Evolutionary conservation across 2,888 invertebrate genomes (phyloP), one percentile per base, ranked within the genome.

Genomic region (Ypsolopha scabrella): DNA sequence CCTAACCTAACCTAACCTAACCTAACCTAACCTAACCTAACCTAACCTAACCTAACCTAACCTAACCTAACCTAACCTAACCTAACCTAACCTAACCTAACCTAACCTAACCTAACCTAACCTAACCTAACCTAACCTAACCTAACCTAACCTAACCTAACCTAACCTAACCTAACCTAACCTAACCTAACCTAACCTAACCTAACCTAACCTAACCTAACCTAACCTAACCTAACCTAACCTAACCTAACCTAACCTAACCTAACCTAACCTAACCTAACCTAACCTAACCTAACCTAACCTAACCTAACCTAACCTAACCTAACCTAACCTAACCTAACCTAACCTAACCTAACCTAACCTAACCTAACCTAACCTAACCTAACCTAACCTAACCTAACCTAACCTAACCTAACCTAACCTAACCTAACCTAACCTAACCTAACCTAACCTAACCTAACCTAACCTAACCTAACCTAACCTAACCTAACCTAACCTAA

Each of bases 361-460:
- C 57, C 57, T 58, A 55, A 54, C 53, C 54, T 56, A 53, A 56
- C 56, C 56, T 54, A 56, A 54, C 54, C 54, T 55, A 56, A 51
- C 53, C 49, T 53, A 52, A 53, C 53, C 51, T 53, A 54, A 54
- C 54, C 54, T 56, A 54, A 53, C 54, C 53, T 52, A 54, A 54
- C 56, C 54, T 56, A 53, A 54, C 53, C 54, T 54, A 55, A 56
- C 58, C 59, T 58, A 58, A 57, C 59, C 58, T 58, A 59, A 58
- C 58, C 58, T 58, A 60, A 59, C 58, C 59, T 58, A 57, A 57
- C 57, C 58, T 60, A 60, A 58, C 58, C 58, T 60, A 60, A 58
- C 60, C 58, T 60, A 58, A 59, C 58, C 46, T 33, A 14, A 46
- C 57, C 57, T 57, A 58, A 57, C 50, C 24, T 24, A 24, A 24